Conservation (phyloP, 2,797 vertebrate genomes). For the Anolis apletophallus region DNA sequence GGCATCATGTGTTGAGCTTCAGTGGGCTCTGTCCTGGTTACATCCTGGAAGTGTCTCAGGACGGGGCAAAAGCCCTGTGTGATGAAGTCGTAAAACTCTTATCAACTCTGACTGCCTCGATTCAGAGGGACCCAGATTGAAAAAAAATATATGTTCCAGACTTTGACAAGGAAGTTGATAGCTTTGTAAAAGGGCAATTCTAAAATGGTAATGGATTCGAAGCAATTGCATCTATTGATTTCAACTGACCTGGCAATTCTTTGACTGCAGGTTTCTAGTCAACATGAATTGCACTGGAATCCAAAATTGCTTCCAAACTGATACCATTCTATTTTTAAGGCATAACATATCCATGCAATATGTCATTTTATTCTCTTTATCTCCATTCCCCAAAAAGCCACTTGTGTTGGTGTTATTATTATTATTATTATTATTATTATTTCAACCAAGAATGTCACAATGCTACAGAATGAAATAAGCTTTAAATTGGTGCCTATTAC, state of each 20-base stretch:
- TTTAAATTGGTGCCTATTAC: conserved; percentile 20
- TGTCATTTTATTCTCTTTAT: conserved; percentile 39
- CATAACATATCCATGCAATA: not conserved
- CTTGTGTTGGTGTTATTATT: too few species aligned
- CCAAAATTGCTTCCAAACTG: conserved; percentile 34
- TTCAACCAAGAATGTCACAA: conserved; percentile 20
- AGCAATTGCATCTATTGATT: not conserved
- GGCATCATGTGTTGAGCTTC: too few species aligned
- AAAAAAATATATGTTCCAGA: not conserved
- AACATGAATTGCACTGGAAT: not conserved
- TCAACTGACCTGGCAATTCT: not conserved
- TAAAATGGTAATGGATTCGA: not conserved
- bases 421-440: conserved; percentile 24
- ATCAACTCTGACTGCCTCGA: not conserved
- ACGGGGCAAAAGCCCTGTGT: too few species aligned
- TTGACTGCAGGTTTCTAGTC: not conserved
- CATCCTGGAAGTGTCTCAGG: too few species aligned
- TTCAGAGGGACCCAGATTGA: too few species aligned
- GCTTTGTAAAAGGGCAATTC: not conserved
- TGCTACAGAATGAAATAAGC: conserved; percentile 40
- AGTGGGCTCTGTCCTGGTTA: too few species aligned
- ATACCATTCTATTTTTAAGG: not conserved
- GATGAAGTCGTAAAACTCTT: not conserved
- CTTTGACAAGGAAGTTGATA: not conserved
- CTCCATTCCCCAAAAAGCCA: conserved; percentile 38